A percentile compares a stretch with the other conserved stretches of the same genome.
Conservation (phyloP, 2,797 vertebrate species). For the Mus minutoides region DNA sequence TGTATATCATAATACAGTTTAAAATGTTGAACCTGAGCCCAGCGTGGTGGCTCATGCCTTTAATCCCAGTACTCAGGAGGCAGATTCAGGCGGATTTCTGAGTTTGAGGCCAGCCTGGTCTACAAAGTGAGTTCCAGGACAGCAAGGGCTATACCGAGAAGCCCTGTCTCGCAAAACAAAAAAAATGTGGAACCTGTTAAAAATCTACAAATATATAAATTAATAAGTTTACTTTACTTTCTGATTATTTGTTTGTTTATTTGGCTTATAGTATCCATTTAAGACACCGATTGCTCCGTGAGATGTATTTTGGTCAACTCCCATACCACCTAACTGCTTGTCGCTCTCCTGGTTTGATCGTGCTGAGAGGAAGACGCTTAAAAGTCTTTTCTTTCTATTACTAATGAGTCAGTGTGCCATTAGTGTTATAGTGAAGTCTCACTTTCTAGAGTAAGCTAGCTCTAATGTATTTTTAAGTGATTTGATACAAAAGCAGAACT, state of each 20-base stretch:
- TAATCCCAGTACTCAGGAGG: too few species aligned
- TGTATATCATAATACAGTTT: constrained; percentile 1
- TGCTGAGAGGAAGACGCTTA: background rate
- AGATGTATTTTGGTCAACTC: constrained; percentile 15
- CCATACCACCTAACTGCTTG: background rate
- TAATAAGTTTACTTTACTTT: background rate
- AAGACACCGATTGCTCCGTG: background rate
- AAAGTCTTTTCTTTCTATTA: background rate
- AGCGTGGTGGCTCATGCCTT: too few species aligned
- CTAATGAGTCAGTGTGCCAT: background rate
- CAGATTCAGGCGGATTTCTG: too few species aligned
- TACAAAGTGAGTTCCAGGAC: too few species aligned
- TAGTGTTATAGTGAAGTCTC: background rate
- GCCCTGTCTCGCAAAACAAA: too few species aligned
- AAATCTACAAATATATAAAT: background rate
- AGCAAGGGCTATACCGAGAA: too few species aligned
- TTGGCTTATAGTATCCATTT: background rate
- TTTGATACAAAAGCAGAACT: constrained; percentile 45
- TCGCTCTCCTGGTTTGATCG: background rate
- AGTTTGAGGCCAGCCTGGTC: too few species aligned
- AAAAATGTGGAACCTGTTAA: background rate
- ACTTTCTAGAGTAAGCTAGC: background rate
- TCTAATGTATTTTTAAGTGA: background rate
- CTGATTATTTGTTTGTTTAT: background rate
- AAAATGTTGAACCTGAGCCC: background rate